Conservation (phyloP, 1,140 invertebrate species). For the Penaeus japonicus region DNA sequence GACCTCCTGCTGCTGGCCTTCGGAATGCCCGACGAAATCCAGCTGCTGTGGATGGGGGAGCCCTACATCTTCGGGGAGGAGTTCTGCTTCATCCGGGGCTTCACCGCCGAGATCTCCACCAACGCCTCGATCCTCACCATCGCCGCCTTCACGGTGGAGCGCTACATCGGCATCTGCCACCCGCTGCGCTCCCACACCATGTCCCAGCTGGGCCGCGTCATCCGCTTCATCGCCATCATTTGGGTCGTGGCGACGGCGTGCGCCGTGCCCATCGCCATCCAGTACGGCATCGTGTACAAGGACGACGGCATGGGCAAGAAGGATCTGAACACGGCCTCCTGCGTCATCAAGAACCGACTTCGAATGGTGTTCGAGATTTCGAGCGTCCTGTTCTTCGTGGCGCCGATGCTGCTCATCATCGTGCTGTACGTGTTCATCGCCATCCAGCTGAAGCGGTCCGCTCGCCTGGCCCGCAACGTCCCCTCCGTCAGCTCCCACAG, state of each 20-base stretch:
- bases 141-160: constrained; percentile 91
- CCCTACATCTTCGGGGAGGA: constrained; percentile 86
- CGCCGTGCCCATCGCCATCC: constrained; percentile 76
- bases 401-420: constrained; percentile 86
- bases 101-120: constrained; percentile 87
- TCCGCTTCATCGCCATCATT: constrained; percentile 70
- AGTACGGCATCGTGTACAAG: constrained; percentile 58
- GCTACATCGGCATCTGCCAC: constrained; percentile 94
- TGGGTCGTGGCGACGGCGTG: constrained; percentile 72
- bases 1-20: constrained; percentile 69
- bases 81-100: constrained; percentile 84
- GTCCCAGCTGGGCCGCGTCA: constrained; percentile 65
- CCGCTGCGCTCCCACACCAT: constrained; percentile 86
- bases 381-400: constrained; percentile 83
- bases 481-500: constrained; percentile 35
- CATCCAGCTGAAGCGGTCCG: constrained; percentile 73
- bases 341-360: constrained; percentile 55
- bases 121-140: constrained; percentile 94
- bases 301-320: neutral
- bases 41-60: constrained; percentile 85
- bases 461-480: constrained; percentile 20
- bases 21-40: constrained; percentile 83
- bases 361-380: constrained; percentile 83
- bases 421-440: constrained; percentile 86
- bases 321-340: constrained; percentile 25